phyloP scores from a whole-genome alignment of 1,140 invertebrate species.

The Teleogryllus occipitalis region DNA sequence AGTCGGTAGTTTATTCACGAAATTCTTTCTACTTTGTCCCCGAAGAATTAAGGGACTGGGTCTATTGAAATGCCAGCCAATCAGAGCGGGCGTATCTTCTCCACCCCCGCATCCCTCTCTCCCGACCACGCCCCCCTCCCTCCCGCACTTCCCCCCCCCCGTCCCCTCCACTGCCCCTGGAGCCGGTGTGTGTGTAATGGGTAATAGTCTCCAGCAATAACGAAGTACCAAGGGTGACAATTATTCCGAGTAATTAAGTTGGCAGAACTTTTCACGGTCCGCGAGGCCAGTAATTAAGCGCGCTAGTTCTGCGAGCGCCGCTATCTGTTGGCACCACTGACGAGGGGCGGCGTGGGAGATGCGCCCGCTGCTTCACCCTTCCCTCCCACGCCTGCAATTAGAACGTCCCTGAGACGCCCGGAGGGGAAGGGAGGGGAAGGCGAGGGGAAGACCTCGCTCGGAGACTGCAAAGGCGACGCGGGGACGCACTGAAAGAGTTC shows the following conservation, averaged over 20 bases:
- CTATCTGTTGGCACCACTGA: background rate
- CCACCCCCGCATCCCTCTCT: too few species aligned
- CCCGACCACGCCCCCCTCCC: background rate
- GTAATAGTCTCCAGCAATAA: slow-evolving; percentile 19
- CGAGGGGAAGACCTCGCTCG: background rate
- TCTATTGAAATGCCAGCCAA: background rate
- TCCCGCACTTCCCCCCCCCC: background rate
- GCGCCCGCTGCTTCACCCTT: background rate
- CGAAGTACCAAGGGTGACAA: slow-evolving; percentile 17
- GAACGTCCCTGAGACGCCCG: background rate
- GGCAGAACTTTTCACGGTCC: slow-evolving; percentile 13
- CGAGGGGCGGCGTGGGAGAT: background rate
- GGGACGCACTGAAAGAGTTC: background rate
- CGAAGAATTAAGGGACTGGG: background rate
- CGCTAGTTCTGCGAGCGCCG: slow-evolving; percentile 8
- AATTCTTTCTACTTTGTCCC: background rate
- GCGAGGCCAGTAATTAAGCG: slow-evolving; percentile 16
- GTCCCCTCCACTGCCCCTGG: background rate
- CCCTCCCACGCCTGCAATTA: background rate
- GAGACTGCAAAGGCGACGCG: too few species aligned
- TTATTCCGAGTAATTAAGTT: slow-evolving; percentile 24
- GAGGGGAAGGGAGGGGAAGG: background rate
- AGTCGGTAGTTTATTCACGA: too few species aligned
- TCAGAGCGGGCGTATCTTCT: background rate
- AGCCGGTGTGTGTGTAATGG: slow-evolving; percentile 10